Conservation (phyloP, 1,140 invertebrate genomes). For the Ceratosolen solmsi region DNA sequence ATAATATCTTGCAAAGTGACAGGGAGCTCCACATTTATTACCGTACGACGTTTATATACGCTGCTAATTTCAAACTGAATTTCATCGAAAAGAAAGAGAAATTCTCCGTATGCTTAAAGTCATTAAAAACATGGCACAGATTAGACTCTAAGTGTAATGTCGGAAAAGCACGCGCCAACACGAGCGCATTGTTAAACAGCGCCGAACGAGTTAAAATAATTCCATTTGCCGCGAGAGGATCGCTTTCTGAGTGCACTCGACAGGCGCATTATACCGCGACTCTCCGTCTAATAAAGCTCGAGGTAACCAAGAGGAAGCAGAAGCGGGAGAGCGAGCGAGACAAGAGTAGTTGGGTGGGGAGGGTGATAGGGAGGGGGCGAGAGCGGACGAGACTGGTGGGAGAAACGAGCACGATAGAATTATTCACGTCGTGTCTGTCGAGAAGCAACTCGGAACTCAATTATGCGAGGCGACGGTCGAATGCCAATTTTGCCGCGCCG, state of each 20-base stretch:
- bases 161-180: background rate
- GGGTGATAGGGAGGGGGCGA: slow-evolving; percentile 23
- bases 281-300: slow-evolving; percentile 46
- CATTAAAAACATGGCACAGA: background rate
- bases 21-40: too few species aligned
- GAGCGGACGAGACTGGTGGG: slow-evolving; percentile 24
- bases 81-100: background rate
- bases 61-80: background rate
- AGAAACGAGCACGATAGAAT: slow-evolving; percentile 55
- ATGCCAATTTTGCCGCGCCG: slow-evolving; percentile 63
- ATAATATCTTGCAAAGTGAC: too few species aligned
- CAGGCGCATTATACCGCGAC: slow-evolving; percentile 33
- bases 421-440: slow-evolving; percentile 67
- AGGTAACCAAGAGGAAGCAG: background rate
- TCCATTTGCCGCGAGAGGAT: background rate
- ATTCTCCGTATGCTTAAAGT: background rate
- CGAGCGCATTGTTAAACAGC: slow-evolving; percentile 17
- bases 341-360: background rate
- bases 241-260: background rate
- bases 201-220: slow-evolving; percentile 6
- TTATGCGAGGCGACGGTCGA: slow-evolving; percentile 65
- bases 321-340: background rate
- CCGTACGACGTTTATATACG: background rate
- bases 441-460: slow-evolving; percentile 71
- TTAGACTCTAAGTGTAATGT: background rate